Base-by-base conservation (phyloP, 1,140 invertebrate species). In the Drosophila busckii region DNA sequence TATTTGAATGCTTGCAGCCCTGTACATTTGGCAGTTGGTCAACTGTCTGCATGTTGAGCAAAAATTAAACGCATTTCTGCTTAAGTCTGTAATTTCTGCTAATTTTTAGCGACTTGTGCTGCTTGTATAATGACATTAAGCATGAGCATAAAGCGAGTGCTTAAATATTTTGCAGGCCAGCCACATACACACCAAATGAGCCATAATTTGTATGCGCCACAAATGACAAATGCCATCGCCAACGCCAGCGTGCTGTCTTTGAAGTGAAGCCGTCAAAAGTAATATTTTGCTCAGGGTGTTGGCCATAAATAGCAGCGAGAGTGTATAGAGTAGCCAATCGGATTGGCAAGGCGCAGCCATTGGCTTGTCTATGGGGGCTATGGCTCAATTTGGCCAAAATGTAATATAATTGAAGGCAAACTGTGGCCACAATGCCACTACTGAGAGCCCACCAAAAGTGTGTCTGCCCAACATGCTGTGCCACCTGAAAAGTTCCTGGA, bases 401-500 rank as follows among this genome's bases (percentile, higher is more conserved):
- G 66, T 52, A 75, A 62, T 82, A 82, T 82, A 82, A 82, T 82
- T 82, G 75, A 69, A 66, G 22, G 55, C 54, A 41, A n/a, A n/a
- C 44, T 13, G 49, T 31, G 44, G 25, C 48, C 63, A 66, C 63
- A 68, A 75, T 75, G 70, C 17, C 5, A 20, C 22, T 12, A 67
- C 40, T 45, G 54, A 45, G 58, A 55, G 73, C 64, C 75, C 75
- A 82, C 60, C 75, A 82, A 75, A 82, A 82, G 75, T 82, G 75
- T 82, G 75, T 82, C 61, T 75, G 29, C 38, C 49, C 49, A 68
- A 70, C 75, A 82, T 75, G 75, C 75, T 82, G 76, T 75, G 75
- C 75, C 75, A 82, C 75, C 75, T 82, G 75, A 82, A 82, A 82
- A 82, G 75, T 82, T 82, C 75, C 56, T 49, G 69, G 75, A 82